Conservation (phyloP, 2,113 vertebrate genomes). For the Zosterops pallidus region DNA sequence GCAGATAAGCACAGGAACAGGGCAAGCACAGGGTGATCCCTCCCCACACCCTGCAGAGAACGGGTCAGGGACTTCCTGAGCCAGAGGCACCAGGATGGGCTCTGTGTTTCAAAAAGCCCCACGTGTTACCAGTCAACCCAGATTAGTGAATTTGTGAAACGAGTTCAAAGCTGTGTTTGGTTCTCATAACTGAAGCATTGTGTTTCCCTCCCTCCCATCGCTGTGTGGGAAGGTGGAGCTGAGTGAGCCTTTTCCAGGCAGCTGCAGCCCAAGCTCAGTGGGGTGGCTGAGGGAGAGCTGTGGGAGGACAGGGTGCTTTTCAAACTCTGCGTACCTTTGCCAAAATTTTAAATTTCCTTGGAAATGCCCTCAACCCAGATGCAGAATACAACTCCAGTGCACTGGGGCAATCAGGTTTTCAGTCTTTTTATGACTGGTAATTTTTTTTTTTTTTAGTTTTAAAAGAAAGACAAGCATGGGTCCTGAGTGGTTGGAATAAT, state of each 20-base stretch:
- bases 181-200: not conserved
- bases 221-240: not conserved
- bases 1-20: not conserved
- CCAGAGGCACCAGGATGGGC: not conserved
- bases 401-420: not conserved
- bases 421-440: not conserved
- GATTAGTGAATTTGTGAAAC: not conserved
- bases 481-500: not conserved
- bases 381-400: not conserved
- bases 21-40: not conserved
- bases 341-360: not conserved
- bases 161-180: not conserved
- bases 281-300: rapidly evolving
- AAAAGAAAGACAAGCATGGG: not conserved
- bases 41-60: not conserved
- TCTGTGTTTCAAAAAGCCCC: not conserved
- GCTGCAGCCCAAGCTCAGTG: rapidly evolving
- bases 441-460: not conserved
- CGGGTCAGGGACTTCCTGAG: not conserved
- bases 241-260: not conserved
- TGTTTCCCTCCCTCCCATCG: not conserved
- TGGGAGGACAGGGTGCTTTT: not conserved
- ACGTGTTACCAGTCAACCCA: not conserved
- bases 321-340: not conserved
- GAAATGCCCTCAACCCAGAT: not conserved